phyloP scores from a whole-genome alignment of 2,888 invertebrate species.

The Sinelater perroti region DNA sequence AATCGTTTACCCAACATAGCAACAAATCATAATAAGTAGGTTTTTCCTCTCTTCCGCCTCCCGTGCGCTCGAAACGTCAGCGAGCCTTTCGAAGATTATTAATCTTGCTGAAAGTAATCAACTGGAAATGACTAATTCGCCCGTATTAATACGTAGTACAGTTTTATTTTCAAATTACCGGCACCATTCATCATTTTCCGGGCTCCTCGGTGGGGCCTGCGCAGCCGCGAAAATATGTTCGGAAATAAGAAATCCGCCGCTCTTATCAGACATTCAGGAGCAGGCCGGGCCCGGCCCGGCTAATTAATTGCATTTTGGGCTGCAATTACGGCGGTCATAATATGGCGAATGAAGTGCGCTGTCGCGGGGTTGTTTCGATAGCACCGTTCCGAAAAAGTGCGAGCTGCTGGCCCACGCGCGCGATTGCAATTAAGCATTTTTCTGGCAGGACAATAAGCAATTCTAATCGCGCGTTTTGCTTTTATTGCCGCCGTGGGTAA shows the following conservation, averaged over 20 bases:
- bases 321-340: constrained; percentile 23
- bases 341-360: constrained; percentile 19
- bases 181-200: constrained; percentile 23
- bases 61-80: neutral
- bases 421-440: too few species aligned
- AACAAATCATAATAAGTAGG: constrained; percentile 1
- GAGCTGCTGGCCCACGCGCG: too few species aligned
- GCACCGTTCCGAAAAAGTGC: too few species aligned
- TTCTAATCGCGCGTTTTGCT: too few species aligned
- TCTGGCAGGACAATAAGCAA: too few species aligned
- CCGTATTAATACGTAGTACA: constrained; percentile 24
- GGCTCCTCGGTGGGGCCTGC: too few species aligned
- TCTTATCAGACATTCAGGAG: too few species aligned
- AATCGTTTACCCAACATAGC: neutral
- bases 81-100: constrained; percentile 16
- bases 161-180: constrained; percentile 29
- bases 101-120: constrained; percentile 24
- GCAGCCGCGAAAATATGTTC: too few species aligned
- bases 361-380: too few species aligned
- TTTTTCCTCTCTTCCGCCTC: neutral
- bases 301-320: constrained; percentile 32
- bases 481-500: too few species aligned
- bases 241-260: too few species aligned
- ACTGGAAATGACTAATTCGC: constrained; percentile 26
- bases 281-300: too few species aligned